Percentiles rank a stretch among this genome's conserved stretches.
Conservation (phyloP, 1,140 invertebrate species). For the Oryctes rhinoceros region DNA sequence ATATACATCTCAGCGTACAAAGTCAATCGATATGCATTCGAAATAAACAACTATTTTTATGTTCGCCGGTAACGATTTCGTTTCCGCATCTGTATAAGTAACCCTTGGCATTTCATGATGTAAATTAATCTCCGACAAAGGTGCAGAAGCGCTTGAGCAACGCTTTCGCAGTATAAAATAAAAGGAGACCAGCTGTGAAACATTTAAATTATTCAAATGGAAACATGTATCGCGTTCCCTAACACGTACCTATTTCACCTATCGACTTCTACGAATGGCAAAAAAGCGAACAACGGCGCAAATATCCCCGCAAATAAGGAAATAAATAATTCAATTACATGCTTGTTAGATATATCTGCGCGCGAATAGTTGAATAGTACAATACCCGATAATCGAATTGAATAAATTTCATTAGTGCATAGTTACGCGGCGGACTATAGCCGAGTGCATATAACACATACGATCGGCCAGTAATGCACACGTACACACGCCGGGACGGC, state of each 20-base stretch:
- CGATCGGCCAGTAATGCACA: neutral
- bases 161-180: conserved; percentile 24
- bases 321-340: conserved; percentile 42
- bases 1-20: too few species aligned
- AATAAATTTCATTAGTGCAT: conserved; percentile 41
- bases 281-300: conserved; percentile 23
- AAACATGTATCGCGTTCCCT: conserved; percentile 11
- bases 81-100: neutral
- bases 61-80: too few species aligned
- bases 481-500: neutral
- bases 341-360: conserved; percentile 41
- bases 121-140: conserved; percentile 27
- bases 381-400: conserved; percentile 41
- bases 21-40: too few species aligned
- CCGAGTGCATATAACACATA: neutral
- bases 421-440: conserved; percentile 1
- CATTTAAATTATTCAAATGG: conserved; percentile 36
- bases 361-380: conserved; percentile 37
- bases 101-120: conserved; percentile 19
- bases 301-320: conserved; percentile 39
- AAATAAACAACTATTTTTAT: too few species aligned
- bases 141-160: neutral
- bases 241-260: conserved; percentile 33
- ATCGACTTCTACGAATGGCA: conserved; percentile 8
- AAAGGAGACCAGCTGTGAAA: conserved; percentile 15